Evolutionary conservation across 2,888 invertebrate species (phyloP), one percentile per base, ranked within the genome.

Genomic region (Polydrusus cervinus): DNA sequence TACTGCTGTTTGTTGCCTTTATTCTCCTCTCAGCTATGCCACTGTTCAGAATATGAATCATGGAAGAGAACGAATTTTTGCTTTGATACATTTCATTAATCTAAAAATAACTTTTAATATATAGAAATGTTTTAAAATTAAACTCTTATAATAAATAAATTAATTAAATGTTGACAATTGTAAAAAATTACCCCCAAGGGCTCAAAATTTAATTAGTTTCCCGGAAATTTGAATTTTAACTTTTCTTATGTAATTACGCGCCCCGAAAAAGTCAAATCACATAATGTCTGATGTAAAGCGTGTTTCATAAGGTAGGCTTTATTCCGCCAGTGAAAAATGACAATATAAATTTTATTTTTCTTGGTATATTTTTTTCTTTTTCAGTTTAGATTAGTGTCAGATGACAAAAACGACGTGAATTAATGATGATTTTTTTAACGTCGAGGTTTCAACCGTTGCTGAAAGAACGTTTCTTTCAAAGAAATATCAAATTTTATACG

Each of bases 301-400:
- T 60, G 57, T 38, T 38, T 60, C 18, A 60, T 60, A 60, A 60
- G 38, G 38, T 60, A 60, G 57, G 38, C 57, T 60, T 60, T 60
- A 60, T 60, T 60, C 8, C 16, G 8, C 18, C 57, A 30, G 38
- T 60, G 11, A 60, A 14, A 60, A 38, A 38, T 60, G 57, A 38
- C 38, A 60, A 38, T 60, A 60, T 60, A 60, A 60, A 60, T 60
- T 60, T 38, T 60, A 38, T 38, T 60, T 60, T 60, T 60, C 38
- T 18, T 60, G 30, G 57, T 60, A 60, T 38, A 18, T 34, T 60
- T 60, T 57, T 18, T 60, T 16, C 11, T 38, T 38, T 38, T 60
- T 16, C 38, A 60, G 14, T 60, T 60, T 60, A 60, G 38, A 60
- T 60, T 60, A 60, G 57, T 60, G 57, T 60, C 57, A 60, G 57